Percentiles rank a stretch among this genome's conserved stretches.
These are phyloP conservation scores for Ephydatia muelleri DNA, from an alignment of 37 sponge, comb jelly and placozoan species.

Conservation along the genomic window DNA sequence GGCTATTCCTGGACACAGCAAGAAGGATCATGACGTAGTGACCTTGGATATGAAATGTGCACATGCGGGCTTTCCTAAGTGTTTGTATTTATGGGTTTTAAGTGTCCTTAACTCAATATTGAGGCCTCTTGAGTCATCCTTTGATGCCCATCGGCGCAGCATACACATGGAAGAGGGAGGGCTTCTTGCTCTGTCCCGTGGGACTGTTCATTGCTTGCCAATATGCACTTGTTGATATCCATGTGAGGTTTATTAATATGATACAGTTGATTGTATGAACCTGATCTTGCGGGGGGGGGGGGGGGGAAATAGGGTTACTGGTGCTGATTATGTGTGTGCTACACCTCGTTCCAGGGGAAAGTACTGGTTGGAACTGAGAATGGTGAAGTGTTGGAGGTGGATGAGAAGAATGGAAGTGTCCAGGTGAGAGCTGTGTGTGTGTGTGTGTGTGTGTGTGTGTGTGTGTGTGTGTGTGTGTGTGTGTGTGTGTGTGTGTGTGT, in stretches of 20 bases:
- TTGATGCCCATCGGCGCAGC: neutral
- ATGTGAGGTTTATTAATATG: neutral
- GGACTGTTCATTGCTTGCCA: neutral
- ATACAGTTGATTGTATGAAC: neutral
- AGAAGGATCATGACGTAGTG: neutral
- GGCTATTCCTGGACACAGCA: neutral
- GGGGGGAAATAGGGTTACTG: neutral
- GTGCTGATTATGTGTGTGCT: slow-evolving; percentile 12
- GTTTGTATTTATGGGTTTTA: neutral
- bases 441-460: neutral
- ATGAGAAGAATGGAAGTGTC: slow-evolving; percentile 39
- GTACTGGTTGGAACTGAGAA: slow-evolving; percentile 83
- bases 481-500: neutral
- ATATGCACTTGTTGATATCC: neutral
- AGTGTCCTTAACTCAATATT: neutral
- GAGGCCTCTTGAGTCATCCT: neutral
- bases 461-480: neutral
- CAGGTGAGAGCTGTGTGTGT: slow-evolving; percentile 38
- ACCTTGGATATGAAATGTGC: neutral
- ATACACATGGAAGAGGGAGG: neutral
- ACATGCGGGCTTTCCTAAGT: neutral
- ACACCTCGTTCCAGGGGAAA: slow-evolving; percentile 56
- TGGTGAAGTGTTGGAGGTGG: slow-evolving; percentile 67
- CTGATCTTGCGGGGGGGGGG: neutral
- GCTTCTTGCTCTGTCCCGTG: neutral